Evolutionary conservation across 2,888 invertebrate species (phyloP).

Genomic region (Apoderus coryli): DNA sequence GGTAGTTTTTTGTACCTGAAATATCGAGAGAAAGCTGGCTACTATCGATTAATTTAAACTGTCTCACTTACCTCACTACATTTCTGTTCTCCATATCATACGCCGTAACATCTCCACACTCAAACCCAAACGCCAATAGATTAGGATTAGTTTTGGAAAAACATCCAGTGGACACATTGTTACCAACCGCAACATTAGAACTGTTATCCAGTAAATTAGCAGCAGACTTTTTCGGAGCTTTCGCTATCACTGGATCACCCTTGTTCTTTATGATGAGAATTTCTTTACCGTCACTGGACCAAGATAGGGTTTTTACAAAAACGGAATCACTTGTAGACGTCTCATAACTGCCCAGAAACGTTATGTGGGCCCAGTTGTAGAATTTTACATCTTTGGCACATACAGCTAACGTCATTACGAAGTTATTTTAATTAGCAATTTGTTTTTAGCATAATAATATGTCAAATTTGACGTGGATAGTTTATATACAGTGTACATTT

Average conservation of each 20-base stretch:
- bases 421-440: no score
- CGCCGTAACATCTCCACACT: constrained; percentile 20
- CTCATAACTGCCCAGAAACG: constrained; percentile 20
- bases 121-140: constrained; percentile 21
- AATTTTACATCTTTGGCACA: constrained; percentile 40
- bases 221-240: constrained; percentile 14
- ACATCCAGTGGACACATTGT: no score
- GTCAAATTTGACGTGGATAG: no score
- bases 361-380: constrained; percentile 37
- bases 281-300: constrained; percentile 24
- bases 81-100: constrained; percentile 20
- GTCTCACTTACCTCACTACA: constrained; percentile 10
- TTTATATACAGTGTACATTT: no score
- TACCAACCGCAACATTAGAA: no score
- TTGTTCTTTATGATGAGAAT: constrained; percentile 21
- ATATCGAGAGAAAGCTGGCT: no score
- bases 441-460: no score
- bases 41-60: no score
- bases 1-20: constrained; percentile 17
- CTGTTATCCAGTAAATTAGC: no score
- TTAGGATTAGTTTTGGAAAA: constrained; percentile 19
- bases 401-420: constrained; percentile 44
- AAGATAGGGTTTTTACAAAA: constrained; percentile 23
- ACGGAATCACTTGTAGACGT: constrained; percentile 18
- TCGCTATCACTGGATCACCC: constrained; percentile 19